These are phyloP conservation scores for Coluber constrictor DNA, from an alignment of 2,797 vertebrate genomes.

Conservation along the genomic window DNA sequence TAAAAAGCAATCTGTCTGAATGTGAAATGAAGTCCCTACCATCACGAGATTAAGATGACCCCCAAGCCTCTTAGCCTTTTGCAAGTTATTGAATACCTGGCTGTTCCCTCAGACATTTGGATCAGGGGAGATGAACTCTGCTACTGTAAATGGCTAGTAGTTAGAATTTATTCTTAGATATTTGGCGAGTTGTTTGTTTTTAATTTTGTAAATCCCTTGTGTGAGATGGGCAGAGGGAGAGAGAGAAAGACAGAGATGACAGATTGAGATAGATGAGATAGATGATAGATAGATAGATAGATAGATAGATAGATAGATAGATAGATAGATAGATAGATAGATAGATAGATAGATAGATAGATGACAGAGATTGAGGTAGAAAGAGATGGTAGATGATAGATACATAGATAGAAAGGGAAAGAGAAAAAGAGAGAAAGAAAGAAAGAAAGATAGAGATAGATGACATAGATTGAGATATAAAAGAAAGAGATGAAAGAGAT, in stretches of 20 bases:
- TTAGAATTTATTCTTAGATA: neutral
- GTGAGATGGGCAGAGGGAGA: neutral
- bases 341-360: too few relatives aligned
- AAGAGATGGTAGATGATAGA: too few relatives aligned
- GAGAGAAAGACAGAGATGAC: neutral
- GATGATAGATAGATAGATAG: too few relatives aligned
- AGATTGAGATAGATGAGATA: too few relatives aligned
- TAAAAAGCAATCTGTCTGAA: neutral
- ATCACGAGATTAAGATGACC: neutral
- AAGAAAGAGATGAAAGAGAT: too few relatives aligned
- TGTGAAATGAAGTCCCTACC: neutral
- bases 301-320: too few relatives aligned
- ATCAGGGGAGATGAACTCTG: neutral
- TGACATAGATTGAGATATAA: too few relatives aligned
- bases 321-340: too few relatives aligned
- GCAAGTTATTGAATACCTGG: neutral
- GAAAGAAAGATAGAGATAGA: too few relatives aligned
- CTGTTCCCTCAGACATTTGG: neutral
- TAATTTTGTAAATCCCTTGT: neutral
- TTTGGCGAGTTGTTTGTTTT: neutral
- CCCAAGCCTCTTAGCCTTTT: neutral
- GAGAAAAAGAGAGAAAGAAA: too few relatives aligned
- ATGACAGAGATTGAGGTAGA: too few relatives aligned
- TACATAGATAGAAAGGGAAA: neutral
- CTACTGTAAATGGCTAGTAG: neutral